Percentiles rank a stretch among this genome's conserved stretches.
phyloP scores from a whole-genome alignment of 92 coral and sea anemone genomes.

The Epizoanthus fatuus region DNA sequence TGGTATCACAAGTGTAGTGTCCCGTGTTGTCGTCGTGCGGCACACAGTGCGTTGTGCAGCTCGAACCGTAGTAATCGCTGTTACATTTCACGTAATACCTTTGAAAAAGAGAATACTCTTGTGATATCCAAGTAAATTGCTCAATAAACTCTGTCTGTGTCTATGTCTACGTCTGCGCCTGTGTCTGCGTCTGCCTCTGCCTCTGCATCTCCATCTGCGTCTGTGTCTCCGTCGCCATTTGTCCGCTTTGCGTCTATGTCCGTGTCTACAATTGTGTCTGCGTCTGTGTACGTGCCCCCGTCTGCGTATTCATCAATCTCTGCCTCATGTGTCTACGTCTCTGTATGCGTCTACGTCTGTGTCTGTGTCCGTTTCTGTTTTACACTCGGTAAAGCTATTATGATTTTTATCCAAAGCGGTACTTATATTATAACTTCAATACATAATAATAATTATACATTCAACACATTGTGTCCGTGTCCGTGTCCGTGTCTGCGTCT shows the following conservation, averaged over 20 bases:
- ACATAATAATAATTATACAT: too few relatives aligned
- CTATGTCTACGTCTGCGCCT: neutral
- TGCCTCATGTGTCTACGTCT: neutral
- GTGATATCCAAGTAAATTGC: neutral
- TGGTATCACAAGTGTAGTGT: constrained; percentile 82
- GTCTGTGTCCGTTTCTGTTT: neutral
- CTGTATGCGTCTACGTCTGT: neutral
- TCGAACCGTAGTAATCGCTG: constrained; percentile 84
- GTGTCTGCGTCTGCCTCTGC: neutral
- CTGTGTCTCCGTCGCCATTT: too few relatives aligned
- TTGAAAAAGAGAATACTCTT: neutral
- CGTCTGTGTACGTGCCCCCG: neutral
- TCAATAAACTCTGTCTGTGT: neutral
- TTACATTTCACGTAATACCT: constrained; percentile 83
- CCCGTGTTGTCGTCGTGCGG: constrained; percentile 75
- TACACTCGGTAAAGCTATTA: too few relatives aligned
- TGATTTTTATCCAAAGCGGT: too few relatives aligned
- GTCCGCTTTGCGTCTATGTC: too few relatives aligned
- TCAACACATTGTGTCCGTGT: neutral
- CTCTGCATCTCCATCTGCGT: too few relatives aligned
- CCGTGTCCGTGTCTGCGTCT: neutral
- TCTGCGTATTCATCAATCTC: too few relatives aligned
- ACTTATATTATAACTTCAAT: too few relatives aligned
- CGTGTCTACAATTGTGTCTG: neutral
- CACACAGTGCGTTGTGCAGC: constrained; percentile 80